Evolutionary conservation across 1,140 invertebrate species (phyloP).

Genomic region (Drosophila funebris): DNA sequence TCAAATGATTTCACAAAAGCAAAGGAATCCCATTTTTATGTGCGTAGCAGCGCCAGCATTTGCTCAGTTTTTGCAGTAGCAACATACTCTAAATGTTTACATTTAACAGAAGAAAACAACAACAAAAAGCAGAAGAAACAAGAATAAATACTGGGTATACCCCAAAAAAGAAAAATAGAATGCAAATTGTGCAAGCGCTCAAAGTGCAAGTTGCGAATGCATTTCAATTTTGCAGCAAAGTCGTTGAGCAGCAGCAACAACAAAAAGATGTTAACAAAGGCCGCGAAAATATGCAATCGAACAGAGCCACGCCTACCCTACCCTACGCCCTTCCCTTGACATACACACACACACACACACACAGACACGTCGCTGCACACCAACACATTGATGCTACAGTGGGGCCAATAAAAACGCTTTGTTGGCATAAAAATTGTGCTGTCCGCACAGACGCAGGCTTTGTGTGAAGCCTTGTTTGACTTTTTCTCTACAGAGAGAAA

Average conservation of each 20-base stretch:
- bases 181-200: conserved; percentile 50
- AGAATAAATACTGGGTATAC: neutral
- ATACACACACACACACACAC: neutral
- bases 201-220: conserved; percentile 59
- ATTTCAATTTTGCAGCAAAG: conserved; percentile 64
- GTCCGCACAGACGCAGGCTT: conserved; percentile 1
- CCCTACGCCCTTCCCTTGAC: neutral
- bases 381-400: neutral
- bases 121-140: neutral
- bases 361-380: too few relatives aligned
- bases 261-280: conserved; percentile 60
- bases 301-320: conserved; percentile 14
- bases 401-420: conserved; percentile 63
- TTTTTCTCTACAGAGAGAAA: conserved; percentile 2
- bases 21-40: too few relatives aligned
- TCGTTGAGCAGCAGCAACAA: conserved; percentile 19
- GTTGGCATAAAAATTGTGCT: conserved; percentile 69
- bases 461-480: conserved; percentile 54
- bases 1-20: too few relatives aligned
- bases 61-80: neutral
- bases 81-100: neutral
- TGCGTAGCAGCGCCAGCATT: neutral
- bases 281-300: conserved; percentile 62
- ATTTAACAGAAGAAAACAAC: neutral
- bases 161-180: conserved; percentile 44